These are phyloP conservation scores for Eublepharis macularius DNA, from an alignment of 2,113 vertebrate genomes.

Conservation along the genomic window DNA sequence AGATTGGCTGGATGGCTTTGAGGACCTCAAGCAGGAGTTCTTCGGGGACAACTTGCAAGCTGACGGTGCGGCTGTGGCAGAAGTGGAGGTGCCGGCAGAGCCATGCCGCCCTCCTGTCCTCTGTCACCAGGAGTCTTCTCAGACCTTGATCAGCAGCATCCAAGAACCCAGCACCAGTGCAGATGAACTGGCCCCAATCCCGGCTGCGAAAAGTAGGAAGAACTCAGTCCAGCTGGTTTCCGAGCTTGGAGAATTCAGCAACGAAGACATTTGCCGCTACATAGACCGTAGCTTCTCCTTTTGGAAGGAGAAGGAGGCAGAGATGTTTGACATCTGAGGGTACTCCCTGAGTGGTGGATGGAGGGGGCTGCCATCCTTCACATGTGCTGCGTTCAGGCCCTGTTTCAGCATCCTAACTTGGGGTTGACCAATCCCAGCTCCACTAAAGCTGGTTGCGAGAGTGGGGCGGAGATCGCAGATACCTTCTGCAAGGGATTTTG, in stretches of 20 bases:
- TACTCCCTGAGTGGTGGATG: background rate
- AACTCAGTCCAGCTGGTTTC: slow-evolving; percentile 85
- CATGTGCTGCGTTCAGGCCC: background rate
- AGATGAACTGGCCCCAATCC: background rate
- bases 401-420: background rate
- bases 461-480: background rate
- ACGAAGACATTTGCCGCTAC: slow-evolving; percentile 92
- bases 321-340: slow-evolving; percentile 88
- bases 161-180: background rate
- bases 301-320: slow-evolving; percentile 96
- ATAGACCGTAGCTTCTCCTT: slow-evolving; percentile 98
- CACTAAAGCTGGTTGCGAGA: background rate
- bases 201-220: slow-evolving; percentile 25
- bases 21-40: slow-evolving; percentile 87
- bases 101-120: background rate
- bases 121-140: background rate
- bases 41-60: slow-evolving; percentile 78
- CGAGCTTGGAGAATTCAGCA: slow-evolving; percentile 92
- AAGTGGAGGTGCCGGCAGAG: slow-evolving; percentile 50
- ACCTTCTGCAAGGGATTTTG: no score
- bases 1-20: slow-evolving; percentile 89
- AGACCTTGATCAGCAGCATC: background rate
- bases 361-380: background rate
- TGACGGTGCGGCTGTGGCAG: slow-evolving; percentile 49
- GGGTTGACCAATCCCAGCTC: background rate